phyloP scores from a whole-genome alignment of 2,113 vertebrate species.

The Hucho hucho region DNA sequence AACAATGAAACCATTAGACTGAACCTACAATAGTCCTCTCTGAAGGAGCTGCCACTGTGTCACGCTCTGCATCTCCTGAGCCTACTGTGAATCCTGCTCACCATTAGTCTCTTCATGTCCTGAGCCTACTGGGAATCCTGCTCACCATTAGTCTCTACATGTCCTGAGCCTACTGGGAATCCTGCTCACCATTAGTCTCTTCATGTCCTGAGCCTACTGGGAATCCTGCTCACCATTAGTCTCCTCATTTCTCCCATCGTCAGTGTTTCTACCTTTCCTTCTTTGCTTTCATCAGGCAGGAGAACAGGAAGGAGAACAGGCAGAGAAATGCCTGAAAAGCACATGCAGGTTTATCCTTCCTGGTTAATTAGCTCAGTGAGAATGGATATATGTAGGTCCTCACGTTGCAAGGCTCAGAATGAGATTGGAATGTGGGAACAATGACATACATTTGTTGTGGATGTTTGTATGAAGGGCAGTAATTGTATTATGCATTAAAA shows the following conservation, averaged over 20 bases:
- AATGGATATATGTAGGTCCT: conserved; percentile 26
- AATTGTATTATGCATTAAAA: conserved; percentile 34
- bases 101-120: neutral
- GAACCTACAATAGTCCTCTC: neutral
- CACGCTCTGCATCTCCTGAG: neutral
- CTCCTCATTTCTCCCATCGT: neutral
- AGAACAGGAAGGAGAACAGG: neutral
- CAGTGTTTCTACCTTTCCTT: neutral
- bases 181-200: conserved; percentile 13
- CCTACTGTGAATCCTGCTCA: no score
- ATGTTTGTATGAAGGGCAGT: conserved; percentile 31
- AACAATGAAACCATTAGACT: neutral
- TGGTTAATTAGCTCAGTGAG: conserved; percentile 26
- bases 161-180: neutral
- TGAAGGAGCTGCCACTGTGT: neutral
- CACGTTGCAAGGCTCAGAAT: conserved; percentile 24
- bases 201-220: neutral
- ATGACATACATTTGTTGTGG: conserved; percentile 36
- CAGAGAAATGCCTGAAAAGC: conserved; percentile 7
- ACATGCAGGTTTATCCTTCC: conserved; percentile 4
- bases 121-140: conserved; percentile 1
- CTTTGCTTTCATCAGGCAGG: neutral
- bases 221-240: conserved; percentile 18
- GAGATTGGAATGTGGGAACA: conserved; percentile 36
- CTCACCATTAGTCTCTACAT: conserved; percentile 8